These are phyloP conservation scores for Dufourea novaeangliae DNA, from an alignment of 1,140 invertebrate genomes.

Conservation along the genomic window DNA sequence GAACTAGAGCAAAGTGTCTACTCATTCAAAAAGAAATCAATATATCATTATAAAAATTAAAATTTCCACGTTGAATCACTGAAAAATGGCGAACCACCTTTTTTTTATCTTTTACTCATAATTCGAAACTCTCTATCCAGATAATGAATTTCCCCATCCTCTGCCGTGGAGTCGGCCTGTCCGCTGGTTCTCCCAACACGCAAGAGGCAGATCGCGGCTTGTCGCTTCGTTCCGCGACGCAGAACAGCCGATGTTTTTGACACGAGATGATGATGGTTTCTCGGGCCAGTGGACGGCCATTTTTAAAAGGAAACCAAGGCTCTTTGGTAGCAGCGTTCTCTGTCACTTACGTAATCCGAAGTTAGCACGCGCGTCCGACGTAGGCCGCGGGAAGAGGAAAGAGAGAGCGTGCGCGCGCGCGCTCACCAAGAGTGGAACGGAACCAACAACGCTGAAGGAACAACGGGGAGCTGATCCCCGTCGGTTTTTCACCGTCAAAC, in stretches of 20 bases:
- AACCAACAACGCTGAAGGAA: background rate
- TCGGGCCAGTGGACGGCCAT: slow-evolving; percentile 63
- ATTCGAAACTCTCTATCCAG: too few species aligned
- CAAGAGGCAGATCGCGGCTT: background rate
- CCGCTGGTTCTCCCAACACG: background rate
- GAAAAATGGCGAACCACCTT: too few species aligned
- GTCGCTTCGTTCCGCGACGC: background rate
- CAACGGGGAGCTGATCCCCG: background rate
- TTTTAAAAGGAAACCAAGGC: slow-evolving; percentile 72
- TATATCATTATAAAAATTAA: too few species aligned
- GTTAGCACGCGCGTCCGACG: slow-evolving; percentile 36
- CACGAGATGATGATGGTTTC: slow-evolving; percentile 49
- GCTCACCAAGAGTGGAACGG: slow-evolving; percentile 10
- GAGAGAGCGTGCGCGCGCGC: too few species aligned
- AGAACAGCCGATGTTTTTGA: slow-evolving; percentile 57
- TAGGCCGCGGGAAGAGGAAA: slow-evolving; percentile 10
- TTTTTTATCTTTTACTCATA: too few species aligned
- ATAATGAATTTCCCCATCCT: too few species aligned
- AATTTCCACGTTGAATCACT: too few species aligned
- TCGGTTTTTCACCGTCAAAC: background rate
- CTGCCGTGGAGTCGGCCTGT: too few species aligned
- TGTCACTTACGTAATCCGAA: slow-evolving; percentile 59
- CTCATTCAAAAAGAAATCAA: too few species aligned
- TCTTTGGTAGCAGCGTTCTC: slow-evolving; percentile 51
- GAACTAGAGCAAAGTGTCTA: too few species aligned